These are phyloP conservation scores for Leptinotarsa juncta DNA, from an alignment of 2,888 invertebrate species.

Conservation along the genomic window DNA sequence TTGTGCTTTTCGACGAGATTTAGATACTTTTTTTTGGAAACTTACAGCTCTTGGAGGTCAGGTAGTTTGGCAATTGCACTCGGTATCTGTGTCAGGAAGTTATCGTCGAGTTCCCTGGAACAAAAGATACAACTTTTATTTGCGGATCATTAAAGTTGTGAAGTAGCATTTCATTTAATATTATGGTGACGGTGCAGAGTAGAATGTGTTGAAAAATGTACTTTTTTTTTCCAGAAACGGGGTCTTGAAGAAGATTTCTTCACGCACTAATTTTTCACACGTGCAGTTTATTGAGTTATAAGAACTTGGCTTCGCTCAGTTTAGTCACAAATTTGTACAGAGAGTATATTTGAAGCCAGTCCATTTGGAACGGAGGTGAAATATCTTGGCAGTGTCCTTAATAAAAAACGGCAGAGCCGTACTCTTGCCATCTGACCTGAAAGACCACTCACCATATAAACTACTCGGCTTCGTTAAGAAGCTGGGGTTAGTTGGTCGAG, in stretches of 20 bases:
- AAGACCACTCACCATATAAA: no score
- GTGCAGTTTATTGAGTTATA: no score
- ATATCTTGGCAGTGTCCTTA: no score
- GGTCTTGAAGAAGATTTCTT: background rate
- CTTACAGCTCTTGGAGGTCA: slow-evolving; percentile 88
- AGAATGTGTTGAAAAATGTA: background rate
- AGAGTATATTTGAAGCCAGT: no score
- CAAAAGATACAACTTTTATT: slow-evolving; percentile 36
- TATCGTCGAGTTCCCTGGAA: slow-evolving; percentile 82
- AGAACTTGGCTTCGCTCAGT: no score
- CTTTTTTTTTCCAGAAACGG: background rate
- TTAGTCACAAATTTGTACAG: no score
- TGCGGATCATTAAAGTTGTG: slow-evolving; percentile 29
- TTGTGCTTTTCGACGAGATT: slow-evolving; percentile 9
- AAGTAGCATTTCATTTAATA: slow-evolving; percentile 2
- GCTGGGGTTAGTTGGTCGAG: no score
- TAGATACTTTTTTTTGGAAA: slow-evolving; percentile 55
- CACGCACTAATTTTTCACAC: no score
- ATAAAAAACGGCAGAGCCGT: no score
- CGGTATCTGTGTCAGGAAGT: slow-evolving; percentile 80
- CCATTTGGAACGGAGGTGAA: no score
- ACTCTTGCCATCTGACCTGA: no score
- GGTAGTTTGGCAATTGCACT: slow-evolving; percentile 79
- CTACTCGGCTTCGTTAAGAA: no score
- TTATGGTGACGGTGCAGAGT: background rate